A percentile compares a stretch with the other conserved stretches of the same genome.
Conservation (phyloP, 2,113 vertebrate genomes). For the Paralichthys olivaceus region DNA sequence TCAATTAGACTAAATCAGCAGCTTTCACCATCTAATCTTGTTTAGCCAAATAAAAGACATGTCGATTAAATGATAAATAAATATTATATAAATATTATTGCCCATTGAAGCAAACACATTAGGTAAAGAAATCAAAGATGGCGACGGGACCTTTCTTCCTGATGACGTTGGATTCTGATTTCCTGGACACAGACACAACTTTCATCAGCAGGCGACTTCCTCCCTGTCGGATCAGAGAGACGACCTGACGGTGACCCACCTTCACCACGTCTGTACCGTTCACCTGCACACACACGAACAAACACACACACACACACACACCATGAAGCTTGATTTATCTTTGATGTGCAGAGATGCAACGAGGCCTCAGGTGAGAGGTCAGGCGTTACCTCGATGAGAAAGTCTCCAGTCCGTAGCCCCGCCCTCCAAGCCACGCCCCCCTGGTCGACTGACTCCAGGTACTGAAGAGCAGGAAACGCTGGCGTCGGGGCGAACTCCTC, state of each 20-base stretch:
- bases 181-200: slow-evolving; percentile 94
- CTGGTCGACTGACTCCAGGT: slow-evolving; percentile 96
- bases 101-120: background rate
- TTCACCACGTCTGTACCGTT: slow-evolving; percentile 97
- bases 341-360: background rate
- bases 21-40: no score
- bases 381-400: slow-evolving; percentile 82
- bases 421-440: slow-evolving; percentile 98
- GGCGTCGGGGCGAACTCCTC: slow-evolving; percentile 98
- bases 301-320: background rate
- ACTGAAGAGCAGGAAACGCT: slow-evolving; percentile 95
- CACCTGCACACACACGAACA: slow-evolving; percentile 82
- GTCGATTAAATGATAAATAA: background rate
- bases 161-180: slow-evolving; percentile 90
- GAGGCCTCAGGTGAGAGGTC: background rate
- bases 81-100: background rate
- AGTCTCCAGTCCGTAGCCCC: slow-evolving; percentile 88
- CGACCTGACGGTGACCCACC: slow-evolving; percentile 97
- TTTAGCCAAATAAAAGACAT: background rate
- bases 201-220: slow-evolving; percentile 97
- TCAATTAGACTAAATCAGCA: no score
- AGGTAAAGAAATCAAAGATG: background rate
- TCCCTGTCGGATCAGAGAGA: slow-evolving; percentile 94
- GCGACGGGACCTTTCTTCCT: slow-evolving; percentile 89
- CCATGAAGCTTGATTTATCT: background rate